Conservation (phyloP, 1,140 invertebrate species). For the Episyrphus balteatus region DNA sequence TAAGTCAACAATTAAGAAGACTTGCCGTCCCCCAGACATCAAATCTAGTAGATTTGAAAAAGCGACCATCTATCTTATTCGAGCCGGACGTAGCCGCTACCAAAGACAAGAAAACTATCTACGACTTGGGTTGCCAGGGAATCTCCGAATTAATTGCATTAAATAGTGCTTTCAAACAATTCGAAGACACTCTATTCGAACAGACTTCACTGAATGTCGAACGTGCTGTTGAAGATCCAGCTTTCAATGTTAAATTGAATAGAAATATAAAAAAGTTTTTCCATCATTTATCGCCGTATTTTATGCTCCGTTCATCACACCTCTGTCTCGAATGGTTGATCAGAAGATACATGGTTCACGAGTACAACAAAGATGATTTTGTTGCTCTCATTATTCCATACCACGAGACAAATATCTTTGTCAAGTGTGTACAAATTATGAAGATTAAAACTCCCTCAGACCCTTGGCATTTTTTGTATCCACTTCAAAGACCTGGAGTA, state of each 20-base stretch:
- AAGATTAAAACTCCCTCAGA: conserved; percentile 47
- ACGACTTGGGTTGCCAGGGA: conserved; percentile 73
- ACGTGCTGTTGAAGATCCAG: conserved; percentile 60
- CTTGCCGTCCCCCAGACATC: conserved; percentile 69
- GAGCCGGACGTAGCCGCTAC: conserved; percentile 77
- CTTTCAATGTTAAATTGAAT: conserved; percentile 68
- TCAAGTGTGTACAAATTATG: conserved; percentile 67
- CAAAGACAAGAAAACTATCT: conserved; percentile 71
- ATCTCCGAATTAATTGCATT: conserved; percentile 67
- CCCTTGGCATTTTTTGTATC: conserved; percentile 68
- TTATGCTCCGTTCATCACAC: conserved; percentile 70
- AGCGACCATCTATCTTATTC: conserved; percentile 72
- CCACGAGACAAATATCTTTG: conserved; percentile 82
- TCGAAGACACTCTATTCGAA: conserved; percentile 65
- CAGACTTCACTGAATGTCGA: conserved; percentile 61
- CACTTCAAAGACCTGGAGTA: conserved; percentile 60
- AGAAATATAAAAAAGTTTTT: conserved; percentile 69
- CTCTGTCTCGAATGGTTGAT: conserved; percentile 91
- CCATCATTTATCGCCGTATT: conserved; percentile 71
- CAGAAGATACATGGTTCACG: conserved; percentile 74
- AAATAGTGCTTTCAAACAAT: conserved; percentile 59
- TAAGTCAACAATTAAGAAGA: conserved; percentile 71
- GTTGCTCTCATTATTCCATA: conserved; percentile 77
- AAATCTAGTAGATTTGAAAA: conserved; percentile 54
- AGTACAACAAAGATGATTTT: conserved; percentile 73